Evolutionary conservation across 23 tunicate genomes (phyloP).

Genomic region (Botrylloides violaceus): DNA sequence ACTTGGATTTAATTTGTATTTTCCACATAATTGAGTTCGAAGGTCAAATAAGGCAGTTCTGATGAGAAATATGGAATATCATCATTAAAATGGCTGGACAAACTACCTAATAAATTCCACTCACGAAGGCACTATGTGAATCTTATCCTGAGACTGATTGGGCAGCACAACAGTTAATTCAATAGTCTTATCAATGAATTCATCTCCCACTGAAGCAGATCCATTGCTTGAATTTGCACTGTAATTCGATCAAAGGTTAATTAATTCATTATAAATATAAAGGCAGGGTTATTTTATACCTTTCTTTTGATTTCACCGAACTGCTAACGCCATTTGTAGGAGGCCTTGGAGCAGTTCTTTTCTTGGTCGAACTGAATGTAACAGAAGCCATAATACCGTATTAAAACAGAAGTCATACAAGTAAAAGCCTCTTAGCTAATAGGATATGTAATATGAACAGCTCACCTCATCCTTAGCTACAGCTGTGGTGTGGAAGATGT

Average conservation of each 20-base stretch:
- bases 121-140: neutral
- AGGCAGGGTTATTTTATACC: no score
- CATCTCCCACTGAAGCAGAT: neutral
- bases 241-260: no score
- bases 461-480: no score
- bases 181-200: neutral
- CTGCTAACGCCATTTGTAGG: neutral
- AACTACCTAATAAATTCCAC: neutral
- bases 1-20: constrained; percentile 11
- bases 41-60: constrained; percentile 21
- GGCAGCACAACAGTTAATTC: constrained; percentile 11
- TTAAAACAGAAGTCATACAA: no score
- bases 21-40: constrained; percentile 16
- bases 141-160: constrained; percentile 8
- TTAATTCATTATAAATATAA: no score
- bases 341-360: constrained; percentile 28
- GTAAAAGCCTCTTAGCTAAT: no score
- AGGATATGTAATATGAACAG: no score
- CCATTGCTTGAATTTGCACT: neutral
- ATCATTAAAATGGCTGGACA: neutral
- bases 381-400: neutral
- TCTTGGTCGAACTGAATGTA: constrained; percentile 11
- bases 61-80: neutral
- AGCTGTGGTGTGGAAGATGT: no score
- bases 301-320: no score